Evolutionary conservation across 2,888 invertebrate species (phyloP), one percentile per base, ranked within the genome.

Genomic region (Leptopilina myrica): DNA sequence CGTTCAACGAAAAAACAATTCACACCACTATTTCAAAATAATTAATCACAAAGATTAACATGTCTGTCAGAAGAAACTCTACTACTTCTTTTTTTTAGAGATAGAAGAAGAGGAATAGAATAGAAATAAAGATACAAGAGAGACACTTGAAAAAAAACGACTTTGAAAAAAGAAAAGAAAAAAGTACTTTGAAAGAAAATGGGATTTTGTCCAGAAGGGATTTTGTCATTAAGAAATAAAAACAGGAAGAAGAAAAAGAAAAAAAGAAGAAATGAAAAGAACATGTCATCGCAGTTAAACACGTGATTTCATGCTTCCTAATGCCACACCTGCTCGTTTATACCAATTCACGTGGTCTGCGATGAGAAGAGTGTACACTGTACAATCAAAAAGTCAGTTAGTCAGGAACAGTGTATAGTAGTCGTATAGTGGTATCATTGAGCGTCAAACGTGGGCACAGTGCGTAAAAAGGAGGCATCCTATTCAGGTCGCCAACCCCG

Each of bases 401-500:
- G 81, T 81, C 82, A 81, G 76, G 81, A 82, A 78, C 81, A 43
- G 77, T 53, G 20, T 20, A 20, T 20, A 20, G 20, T 20, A 20
- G n/a, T n/a, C n/a, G n/a, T 20, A 20, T 20, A 43, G 33, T 33
- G 5, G 33, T 43, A 43, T 43, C 8, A 43, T 43, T 43, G 69
- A 46, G 53, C 69, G 53, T 33, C 49, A 46, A 46, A 20, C 53
- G 77, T 75, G 83, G 53, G 77, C 79, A 82, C 80, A 26, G 82
- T 83, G 82, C 81, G 84, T 81, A 80, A 84, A 49, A 12, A 84
- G 81, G 81, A 84, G 82, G 80, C 78, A 64, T 80, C 81, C 66
- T 75, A 53, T 69, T 81, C 67, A 43, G 83, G 81, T 83, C 85
- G 82, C 81, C 84, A 84, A 84, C 84, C 84, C 83, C 83, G 76